A percentile compares a stretch with the other conserved stretches of the same genome.
These are phyloP conservation scores for Anguilla obscura DNA, from an alignment of 2,797 vertebrate genomes.

Conservation along the genomic window DNA sequence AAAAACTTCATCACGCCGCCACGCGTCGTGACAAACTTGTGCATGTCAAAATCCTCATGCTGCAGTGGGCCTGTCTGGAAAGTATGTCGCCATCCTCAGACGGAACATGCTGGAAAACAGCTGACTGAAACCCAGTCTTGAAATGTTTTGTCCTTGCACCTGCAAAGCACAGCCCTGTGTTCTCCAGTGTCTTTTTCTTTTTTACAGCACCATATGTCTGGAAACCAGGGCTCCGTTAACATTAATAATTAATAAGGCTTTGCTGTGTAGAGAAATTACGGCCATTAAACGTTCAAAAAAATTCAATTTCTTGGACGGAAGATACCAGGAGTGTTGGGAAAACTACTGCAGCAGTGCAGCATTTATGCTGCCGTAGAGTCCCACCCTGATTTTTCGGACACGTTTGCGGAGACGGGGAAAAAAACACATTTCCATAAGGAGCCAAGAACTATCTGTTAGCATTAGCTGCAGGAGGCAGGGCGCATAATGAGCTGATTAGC, in stretches of 20 bases:
- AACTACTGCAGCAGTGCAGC: neutral
- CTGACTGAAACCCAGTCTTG: neutral
- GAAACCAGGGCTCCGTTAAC: neutral
- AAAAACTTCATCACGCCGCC: neutral
- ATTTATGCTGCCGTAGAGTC: neutral
- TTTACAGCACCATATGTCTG: neutral
- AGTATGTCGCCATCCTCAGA: neutral
- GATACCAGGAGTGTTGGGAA: neutral
- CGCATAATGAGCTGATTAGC: slow-evolving; percentile 20
- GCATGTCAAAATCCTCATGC: neutral
- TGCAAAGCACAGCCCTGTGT: neutral
- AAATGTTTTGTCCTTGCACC: neutral
- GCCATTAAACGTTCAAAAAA: slow-evolving; percentile 16
- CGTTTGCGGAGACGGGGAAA: neutral
- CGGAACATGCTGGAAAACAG: neutral
- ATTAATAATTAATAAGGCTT: neutral
- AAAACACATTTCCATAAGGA: neutral
- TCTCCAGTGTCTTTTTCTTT: neutral
- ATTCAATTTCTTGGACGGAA: neutral
- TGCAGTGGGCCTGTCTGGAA: neutral
- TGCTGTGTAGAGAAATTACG: neutral
- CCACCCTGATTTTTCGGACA: neutral
- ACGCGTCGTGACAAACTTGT: neutral
- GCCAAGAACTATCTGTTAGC: neutral
- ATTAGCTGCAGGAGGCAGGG: neutral